phyloP scores from a whole-genome alignment of 2,888 invertebrate genomes.

The Acanthosoma haemorrhoidale region DNA sequence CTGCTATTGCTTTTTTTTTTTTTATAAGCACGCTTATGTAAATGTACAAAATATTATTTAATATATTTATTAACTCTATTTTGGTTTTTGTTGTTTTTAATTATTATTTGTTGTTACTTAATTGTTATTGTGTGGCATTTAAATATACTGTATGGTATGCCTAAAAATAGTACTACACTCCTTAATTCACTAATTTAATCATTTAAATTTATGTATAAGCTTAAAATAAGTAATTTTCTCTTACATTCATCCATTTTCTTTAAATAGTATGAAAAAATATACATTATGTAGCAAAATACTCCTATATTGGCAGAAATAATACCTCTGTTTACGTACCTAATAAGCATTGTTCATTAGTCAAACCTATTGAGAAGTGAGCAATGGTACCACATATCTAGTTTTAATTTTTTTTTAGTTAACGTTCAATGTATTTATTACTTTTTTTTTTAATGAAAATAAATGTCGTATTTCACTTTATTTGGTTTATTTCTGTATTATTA shows the following conservation, averaged over 20 bases:
- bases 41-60: neutral
- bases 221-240: neutral
- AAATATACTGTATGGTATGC: neutral
- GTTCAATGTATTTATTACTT: too few species aligned
- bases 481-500: neutral
- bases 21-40: conserved; percentile 6
- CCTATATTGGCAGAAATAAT: neutral
- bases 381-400: neutral
- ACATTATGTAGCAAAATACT: neutral
- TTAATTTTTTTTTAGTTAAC: neutral
- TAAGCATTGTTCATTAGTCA: neutral
- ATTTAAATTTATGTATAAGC: neutral
- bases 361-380: neutral
- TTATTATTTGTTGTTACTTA: conserved; percentile 2
- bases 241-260: neutral
- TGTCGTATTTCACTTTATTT: neutral
- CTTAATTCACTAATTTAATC: neutral
- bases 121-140: neutral
- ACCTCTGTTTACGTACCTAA: neutral
- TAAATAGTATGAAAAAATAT: neutral
- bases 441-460: neutral
- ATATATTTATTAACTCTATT: neutral
- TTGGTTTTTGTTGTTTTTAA: neutral
- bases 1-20: neutral
- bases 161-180: neutral